Percentiles rank a stretch among this genome's conserved stretches.
Evolutionary conservation across 2,797 vertebrate species (phyloP).

Genomic region (Aratinga solstitialis): DNA sequence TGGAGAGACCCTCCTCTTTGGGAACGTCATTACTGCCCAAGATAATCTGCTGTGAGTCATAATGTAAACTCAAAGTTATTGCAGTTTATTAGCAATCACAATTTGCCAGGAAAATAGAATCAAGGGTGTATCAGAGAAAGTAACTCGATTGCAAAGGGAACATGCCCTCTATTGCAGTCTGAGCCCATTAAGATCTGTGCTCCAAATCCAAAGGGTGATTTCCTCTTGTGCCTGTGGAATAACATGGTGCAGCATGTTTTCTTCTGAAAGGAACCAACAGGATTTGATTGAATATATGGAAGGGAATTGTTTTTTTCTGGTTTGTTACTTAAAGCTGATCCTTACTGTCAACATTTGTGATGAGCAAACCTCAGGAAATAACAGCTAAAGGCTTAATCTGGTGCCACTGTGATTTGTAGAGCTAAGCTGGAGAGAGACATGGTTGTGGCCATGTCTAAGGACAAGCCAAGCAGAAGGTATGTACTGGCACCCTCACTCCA

Average conservation of each 20-base stretch:
- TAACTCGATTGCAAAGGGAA: slow-evolving; percentile 14
- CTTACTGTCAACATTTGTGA: slow-evolving; percentile 32
- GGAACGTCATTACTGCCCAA: slow-evolving; percentile 71
- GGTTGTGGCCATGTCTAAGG: not conserved
- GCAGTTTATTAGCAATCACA: slow-evolving; percentile 72
- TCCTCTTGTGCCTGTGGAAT: not conserved
- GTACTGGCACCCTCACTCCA: not conserved
- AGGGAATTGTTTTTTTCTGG: slow-evolving; percentile 31
- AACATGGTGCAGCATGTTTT: not conserved
- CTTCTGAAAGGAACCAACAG: not conserved
- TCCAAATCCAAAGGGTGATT: not conserved
- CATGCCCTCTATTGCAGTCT: not conserved
- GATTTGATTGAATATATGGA: slow-evolving; percentile 8
- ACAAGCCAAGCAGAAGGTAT: not conserved
- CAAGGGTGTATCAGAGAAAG: slow-evolving; percentile 7
- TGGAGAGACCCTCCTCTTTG: slow-evolving; percentile 64
- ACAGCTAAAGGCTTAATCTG: not conserved
- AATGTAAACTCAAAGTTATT: slow-evolving; percentile 73
- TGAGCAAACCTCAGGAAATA: not conserved
- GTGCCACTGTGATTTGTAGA: not conserved
- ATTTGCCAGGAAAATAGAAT: slow-evolving; percentile 59
- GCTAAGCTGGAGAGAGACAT: not conserved
- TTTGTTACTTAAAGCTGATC: slow-evolving; percentile 26
- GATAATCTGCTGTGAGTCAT: slow-evolving; percentile 70
- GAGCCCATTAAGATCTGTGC: not conserved